Evolutionary conservation across 2,888 invertebrate genomes (phyloP).

Genomic region (Onthophagus sagittarius): DNA sequence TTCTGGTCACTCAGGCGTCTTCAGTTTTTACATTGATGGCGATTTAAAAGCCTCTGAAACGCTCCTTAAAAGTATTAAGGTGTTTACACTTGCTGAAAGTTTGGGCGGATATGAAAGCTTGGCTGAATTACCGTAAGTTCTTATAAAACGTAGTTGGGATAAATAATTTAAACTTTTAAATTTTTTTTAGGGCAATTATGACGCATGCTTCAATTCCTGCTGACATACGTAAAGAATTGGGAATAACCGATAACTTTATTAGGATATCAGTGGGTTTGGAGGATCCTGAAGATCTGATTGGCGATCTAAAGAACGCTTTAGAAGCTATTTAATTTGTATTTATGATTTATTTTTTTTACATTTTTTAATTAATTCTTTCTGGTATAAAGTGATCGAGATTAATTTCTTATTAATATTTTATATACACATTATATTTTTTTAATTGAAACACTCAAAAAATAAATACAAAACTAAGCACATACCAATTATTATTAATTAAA

Average conservation of each 20-base stretch:
- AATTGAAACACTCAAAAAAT: background rate
- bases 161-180: background rate
- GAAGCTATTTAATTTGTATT: slow-evolving; percentile 40
- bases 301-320: slow-evolving; percentile 81
- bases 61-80: slow-evolving; percentile 71
- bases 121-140: slow-evolving; percentile 86
- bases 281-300: slow-evolving; percentile 77
- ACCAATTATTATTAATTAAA: background rate
- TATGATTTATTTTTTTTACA: slow-evolving; percentile 7
- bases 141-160: background rate
- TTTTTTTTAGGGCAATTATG: slow-evolving; percentile 70
- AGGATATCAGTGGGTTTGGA: slow-evolving; percentile 90
- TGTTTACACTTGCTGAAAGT: slow-evolving; percentile 89
- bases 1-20: slow-evolving; percentile 86
- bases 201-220: slow-evolving; percentile 90
- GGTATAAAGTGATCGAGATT: background rate
- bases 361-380: background rate
- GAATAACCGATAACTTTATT: slow-evolving; percentile 80
- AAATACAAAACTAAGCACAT: background rate
- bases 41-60: slow-evolving; percentile 66
- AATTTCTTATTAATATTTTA: slow-evolving; percentile 3
- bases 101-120: slow-evolving; percentile 94
- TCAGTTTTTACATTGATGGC: slow-evolving; percentile 84
- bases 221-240: slow-evolving; percentile 65
- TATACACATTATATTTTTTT: background rate